Conservation (phyloP, 1,140 invertebrate genomes). For the Lucilia cuprina region DNA sequence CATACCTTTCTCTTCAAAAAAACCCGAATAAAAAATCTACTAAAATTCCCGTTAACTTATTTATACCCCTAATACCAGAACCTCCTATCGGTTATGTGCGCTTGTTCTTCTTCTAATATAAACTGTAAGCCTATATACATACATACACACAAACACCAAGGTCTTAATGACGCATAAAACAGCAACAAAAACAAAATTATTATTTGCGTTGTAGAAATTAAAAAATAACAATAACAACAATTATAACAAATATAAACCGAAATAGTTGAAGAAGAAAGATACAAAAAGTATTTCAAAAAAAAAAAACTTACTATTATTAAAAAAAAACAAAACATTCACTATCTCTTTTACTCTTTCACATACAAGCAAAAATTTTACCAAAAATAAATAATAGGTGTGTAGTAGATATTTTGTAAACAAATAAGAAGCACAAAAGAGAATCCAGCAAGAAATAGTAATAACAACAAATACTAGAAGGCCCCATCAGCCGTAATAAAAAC, state of each 20-base stretch:
- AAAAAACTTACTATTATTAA: neutral
- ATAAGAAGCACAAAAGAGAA: constrained; percentile 11
- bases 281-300: neutral
- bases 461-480: neutral
- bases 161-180: neutral
- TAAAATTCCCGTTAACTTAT: too few species aligned
- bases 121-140: neutral
- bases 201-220: neutral
- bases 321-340: neutral
- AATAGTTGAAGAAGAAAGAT: neutral
- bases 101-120: too few species aligned
- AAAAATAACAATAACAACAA: neutral
- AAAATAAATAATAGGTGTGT: neutral
- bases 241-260: neutral
- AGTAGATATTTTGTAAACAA: neutral
- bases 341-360: neutral
- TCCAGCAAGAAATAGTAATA: neutral
- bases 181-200: constrained; percentile 16
- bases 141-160: neutral
- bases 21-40: too few species aligned
- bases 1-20: too few species aligned
- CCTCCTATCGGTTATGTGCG: neutral
- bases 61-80: too few species aligned
- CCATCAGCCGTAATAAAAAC: neutral
- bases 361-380: neutral